Evolutionary conservation across 2,888 invertebrate genomes (phyloP).

Genomic region (Dryococelus australis): DNA sequence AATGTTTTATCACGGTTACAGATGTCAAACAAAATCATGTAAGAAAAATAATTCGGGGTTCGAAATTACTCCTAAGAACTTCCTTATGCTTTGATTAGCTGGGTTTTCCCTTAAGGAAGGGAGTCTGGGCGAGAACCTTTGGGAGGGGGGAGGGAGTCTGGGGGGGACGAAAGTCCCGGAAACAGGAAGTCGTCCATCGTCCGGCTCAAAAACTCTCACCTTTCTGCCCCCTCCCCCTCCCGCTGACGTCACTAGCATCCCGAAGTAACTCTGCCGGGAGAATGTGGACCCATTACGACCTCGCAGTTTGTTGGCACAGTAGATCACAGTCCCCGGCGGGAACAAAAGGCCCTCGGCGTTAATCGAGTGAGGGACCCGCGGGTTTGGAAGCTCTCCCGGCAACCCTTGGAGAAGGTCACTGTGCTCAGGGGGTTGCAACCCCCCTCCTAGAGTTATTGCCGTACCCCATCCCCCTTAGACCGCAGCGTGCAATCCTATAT

Average conservation of each 20-base stretch:
- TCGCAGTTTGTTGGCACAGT: neutral
- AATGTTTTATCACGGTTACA: no score
- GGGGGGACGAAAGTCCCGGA: neutral
- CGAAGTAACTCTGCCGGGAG: no score
- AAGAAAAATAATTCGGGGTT: no score
- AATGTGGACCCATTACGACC: no score
- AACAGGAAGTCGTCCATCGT: neutral
- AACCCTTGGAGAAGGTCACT: neutral
- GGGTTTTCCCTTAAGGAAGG: no score
- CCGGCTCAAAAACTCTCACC: neutral
- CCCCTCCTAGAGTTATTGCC: neutral
- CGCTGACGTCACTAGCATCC: no score
- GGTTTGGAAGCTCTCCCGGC: neutral
- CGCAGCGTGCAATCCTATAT: neutral
- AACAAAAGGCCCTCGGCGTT: conserved; percentile 1
- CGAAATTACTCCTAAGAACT: no score
- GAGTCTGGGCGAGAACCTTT: no score
- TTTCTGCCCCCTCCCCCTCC: neutral
- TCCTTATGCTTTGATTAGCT: no score
- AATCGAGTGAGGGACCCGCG: neutral
- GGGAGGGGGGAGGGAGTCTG: neutral
- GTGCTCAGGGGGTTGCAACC: neutral
- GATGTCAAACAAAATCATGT: no score
- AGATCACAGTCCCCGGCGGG: neutral
- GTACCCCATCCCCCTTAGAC: neutral